Evolutionary conservation across 2,888 invertebrate genomes (phyloP), one percentile per base, ranked within the genome.

Genomic region (Dasypolia templi): DNA sequence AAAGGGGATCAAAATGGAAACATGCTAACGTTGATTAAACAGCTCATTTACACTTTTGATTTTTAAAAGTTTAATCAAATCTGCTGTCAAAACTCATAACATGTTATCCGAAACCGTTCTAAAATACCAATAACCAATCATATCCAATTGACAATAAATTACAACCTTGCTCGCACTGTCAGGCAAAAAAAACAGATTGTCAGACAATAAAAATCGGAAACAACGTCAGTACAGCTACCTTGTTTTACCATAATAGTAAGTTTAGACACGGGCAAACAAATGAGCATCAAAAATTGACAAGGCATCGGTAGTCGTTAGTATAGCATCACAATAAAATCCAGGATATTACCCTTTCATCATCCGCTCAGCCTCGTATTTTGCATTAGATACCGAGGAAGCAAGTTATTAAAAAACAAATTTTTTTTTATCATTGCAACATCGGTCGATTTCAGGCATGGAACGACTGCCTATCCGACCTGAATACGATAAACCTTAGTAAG

Each of bases 91-190:
- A 58, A 59, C 42, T 35, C 26, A n/a, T 17, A 19, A n/a, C n/a
- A n/a, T 61, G 26, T 17, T 14, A 26, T 5, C 42, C 0, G n/a
- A 70, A 19, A 42, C 42, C 5, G 19, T 17, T 39, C 1, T n/a
- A n/a, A 32, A 46, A 46, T 32, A 29, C 19, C 19, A 58, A 17
- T 9, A 58, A 26, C n/a, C 51, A 35, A 78, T 77, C 26, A 35
- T 44, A 19, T 39, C n/a, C 26, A 14, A 51, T 59, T 77, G 44
- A 35, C 14, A 51, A 22, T 75, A 77, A 77, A 75, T 77, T 75
- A 77, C 42, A 44, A 44, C 44, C 78, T n/a, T n/a, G n/a, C n/a
- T n/a, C n/a, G n/a, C n/a, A n/a, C n/a, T n/a, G n/a, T n/a, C n/a
- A n/a, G n/a, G n/a, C n/a, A n/a, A n/a, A n/a, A n/a, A n/a, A n/a